These are phyloP conservation scores for Nomia melanderi DNA, from an alignment of 1,140 invertebrate genomes.

Conservation along the genomic window DNA sequence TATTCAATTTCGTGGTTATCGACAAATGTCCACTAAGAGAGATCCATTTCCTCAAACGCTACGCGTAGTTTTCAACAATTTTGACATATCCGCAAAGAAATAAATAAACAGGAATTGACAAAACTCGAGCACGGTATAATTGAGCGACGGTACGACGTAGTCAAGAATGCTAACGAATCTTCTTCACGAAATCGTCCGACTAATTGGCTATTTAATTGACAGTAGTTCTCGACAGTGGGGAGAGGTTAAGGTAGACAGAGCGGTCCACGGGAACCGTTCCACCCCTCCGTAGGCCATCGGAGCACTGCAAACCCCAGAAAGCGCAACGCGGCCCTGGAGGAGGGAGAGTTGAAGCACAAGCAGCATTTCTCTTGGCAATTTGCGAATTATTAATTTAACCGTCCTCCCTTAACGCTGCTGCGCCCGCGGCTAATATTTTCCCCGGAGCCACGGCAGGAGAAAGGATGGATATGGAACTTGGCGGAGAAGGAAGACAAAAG, in stretches of 20 bases:
- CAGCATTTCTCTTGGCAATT: slow-evolving; percentile 54
- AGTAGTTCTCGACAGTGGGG: slow-evolving; percentile 20
- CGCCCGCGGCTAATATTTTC: slow-evolving; percentile 61
- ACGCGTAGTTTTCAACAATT: too few species aligned
- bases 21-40: too few species aligned
- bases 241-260: slow-evolving; percentile 2
- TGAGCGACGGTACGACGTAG: slow-evolving; percentile 2
- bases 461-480: background rate
- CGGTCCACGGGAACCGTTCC: background rate
- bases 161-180: slow-evolving; percentile 2
- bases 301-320: slow-evolving; percentile 13
- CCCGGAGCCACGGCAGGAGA: slow-evolving; percentile 24
- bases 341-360: slow-evolving; percentile 9
- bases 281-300: background rate
- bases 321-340: background rate
- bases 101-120: background rate
- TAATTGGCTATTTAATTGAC: slow-evolving; percentile 42
- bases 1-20: too few species aligned
- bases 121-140: slow-evolving; percentile 16
- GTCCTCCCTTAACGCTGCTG: slow-evolving; percentile 57
- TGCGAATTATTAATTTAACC: slow-evolving; percentile 65
- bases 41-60: too few species aligned
- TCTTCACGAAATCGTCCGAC: slow-evolving; percentile 13
- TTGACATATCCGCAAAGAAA: too few species aligned
- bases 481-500: slow-evolving; percentile 8